Percentiles rank a stretch among this genome's conserved stretches.
phyloP scores from a whole-genome alignment of 2,797 vertebrate species.

The Chromobotia macracanthus region DNA sequence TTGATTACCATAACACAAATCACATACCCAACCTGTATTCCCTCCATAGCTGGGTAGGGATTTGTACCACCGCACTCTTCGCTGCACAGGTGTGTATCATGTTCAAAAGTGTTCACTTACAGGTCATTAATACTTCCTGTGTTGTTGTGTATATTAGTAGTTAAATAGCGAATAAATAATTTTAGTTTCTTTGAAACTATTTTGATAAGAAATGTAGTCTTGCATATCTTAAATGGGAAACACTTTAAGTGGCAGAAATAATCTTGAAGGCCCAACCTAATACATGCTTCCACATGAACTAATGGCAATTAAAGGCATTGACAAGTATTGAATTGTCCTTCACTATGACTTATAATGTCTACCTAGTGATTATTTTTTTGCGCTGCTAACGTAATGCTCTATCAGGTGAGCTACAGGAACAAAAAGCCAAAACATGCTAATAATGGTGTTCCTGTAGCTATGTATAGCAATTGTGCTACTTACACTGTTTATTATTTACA shows the following conservation, averaged over 20 bases:
- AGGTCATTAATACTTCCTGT: neutral
- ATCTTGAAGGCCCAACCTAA: neutral
- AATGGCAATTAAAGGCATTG: neutral
- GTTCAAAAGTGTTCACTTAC: neutral
- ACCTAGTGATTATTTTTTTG: too few relatives aligned
- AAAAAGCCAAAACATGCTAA: too few relatives aligned
- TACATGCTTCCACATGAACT: neutral
- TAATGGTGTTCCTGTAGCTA: too few relatives aligned
- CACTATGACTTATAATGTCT: too few relatives aligned
- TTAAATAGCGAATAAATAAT: neutral
- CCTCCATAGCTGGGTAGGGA: conserved; percentile 93
- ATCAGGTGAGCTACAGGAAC: too few relatives aligned
- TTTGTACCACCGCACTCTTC: conserved; percentile 80
- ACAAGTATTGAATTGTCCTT: too few relatives aligned
- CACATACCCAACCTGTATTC: conserved; percentile 84
- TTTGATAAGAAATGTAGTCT: neutral
- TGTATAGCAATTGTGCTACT: too few relatives aligned
- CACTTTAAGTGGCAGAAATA: neutral
- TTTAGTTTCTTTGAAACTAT: neutral
- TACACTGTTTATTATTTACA: too few relatives aligned
- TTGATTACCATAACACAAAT: conserved; percentile 75
- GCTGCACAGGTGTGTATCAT: conserved; percentile 79
- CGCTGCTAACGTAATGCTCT: too few relatives aligned
- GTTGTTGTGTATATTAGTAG: neutral
- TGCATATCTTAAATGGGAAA: neutral